Conservation (phyloP, 2,888 invertebrate genomes). For the Temnothorax ravouxi region DNA sequence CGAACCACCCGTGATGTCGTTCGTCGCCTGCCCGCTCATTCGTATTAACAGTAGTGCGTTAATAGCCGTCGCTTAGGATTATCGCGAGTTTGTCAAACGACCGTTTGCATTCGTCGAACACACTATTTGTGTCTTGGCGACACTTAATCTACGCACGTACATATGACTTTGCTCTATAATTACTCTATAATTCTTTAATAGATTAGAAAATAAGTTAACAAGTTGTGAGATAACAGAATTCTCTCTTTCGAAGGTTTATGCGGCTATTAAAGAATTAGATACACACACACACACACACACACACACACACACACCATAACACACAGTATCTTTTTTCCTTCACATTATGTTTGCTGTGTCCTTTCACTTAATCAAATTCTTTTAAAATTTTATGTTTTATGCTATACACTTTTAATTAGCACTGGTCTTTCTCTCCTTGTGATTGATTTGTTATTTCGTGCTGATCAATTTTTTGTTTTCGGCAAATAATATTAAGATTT, state of each 20-base stretch:
- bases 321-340: not conserved
- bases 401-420: not conserved
- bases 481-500: not conserved
- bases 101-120: slow-evolving; percentile 27
- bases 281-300: not conserved
- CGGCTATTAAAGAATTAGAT: not conserved
- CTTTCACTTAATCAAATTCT: not conserved
- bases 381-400: not conserved
- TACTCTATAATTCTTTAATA: not conserved
- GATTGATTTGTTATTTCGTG: not conserved
- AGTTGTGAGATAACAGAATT: not conserved
- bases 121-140: slow-evolving; percentile 1
- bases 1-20: slow-evolving; percentile 32
- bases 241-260: not conserved
- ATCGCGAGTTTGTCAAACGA: slow-evolving; percentile 41
- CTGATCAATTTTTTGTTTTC: not conserved
- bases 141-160: not conserved
- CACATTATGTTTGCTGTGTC: not conserved
- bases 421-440: not conserved
- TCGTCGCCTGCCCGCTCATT: slow-evolving; percentile 29
- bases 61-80: slow-evolving; percentile 27
- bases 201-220: not conserved
- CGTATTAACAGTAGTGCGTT: slow-evolving; percentile 36
- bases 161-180: not conserved
- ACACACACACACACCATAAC: not conserved